Base-by-base conservation (phyloP, 2,888 invertebrate species). In the Thereva nobilitata region DNA sequence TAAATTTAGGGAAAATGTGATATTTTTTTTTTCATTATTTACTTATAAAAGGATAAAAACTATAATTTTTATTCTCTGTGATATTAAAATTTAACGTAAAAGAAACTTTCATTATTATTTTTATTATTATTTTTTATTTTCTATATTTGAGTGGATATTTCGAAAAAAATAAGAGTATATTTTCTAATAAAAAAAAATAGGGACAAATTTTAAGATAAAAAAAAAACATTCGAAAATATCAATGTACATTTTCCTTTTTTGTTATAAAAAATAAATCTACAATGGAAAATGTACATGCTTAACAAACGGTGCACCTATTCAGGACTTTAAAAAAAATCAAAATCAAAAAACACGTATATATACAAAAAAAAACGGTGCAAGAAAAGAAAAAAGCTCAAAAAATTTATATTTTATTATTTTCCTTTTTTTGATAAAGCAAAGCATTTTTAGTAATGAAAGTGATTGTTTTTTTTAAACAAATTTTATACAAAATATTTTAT, bases 361-460 rank as follows among this genome's bases (percentile, higher is more conserved):
- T 38, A 41, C 12, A 41, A 55, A 50, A 47, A 40, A 47, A 57
- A 34, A 10, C 50, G 77, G 77, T 79, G 78, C 80, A 80, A 79
- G 74, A 80, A 80, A 79, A 79, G 79, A 79, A 80, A 80, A 78
- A 78, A 78, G 78, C 78, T 78, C 78, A 78, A 78, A 76, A 67
- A 50, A 23, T 5, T 10, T 42, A 9, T 54, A 54, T 34, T 64
- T 64, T 64, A 64, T 64, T 10, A 64, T 54, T 64, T 64, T 54
- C 53, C 45, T 41, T 41, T 55, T 40, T 44, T 50, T 40, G 37
- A 45, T 38, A 61, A 40, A 49, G 50, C 38, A 10, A 40, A 34
- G 40, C 38, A 61, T 50, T 23, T 41, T 61, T 50, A 41, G 50
- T 61, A 45, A 50, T 55, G 50, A 61, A 61, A 59, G 37, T 38